Conservation (phyloP, 2,888 invertebrate species). For the Panzeria rudis region DNA sequence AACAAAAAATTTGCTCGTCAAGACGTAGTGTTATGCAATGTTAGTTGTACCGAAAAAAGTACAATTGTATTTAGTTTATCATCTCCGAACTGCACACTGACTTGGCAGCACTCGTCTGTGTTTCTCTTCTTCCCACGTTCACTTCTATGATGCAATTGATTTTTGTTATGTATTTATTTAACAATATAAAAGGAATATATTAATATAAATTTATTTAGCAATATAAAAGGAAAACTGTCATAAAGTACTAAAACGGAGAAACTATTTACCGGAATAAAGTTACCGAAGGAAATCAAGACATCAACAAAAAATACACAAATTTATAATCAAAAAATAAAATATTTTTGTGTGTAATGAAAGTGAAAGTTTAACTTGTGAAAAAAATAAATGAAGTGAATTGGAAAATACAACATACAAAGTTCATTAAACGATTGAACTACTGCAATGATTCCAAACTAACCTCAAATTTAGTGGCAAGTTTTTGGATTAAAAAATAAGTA, state of each 20-base stretch:
- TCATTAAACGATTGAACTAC: conserved; percentile 24
- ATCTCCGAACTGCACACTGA: too few relatives aligned
- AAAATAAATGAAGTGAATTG: conserved; percentile 7
- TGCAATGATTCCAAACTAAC: conserved; percentile 30
- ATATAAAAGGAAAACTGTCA: conserved; percentile 3
- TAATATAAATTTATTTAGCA: conserved; percentile 55
- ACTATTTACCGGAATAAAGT: not conserved
- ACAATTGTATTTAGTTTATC: too few relatives aligned
- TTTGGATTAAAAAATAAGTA: conserved; percentile 53
- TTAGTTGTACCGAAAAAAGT: too few relatives aligned
- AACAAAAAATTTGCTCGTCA: too few relatives aligned
- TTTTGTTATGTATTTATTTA: conserved; percentile 54
- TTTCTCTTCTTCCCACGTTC: conserved; percentile 41
- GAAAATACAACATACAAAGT: not conserved
- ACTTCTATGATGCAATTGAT: conserved; percentile 73
- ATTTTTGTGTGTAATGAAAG: conserved; percentile 13
- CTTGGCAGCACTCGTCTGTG: conserved; percentile 27
- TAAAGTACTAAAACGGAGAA: not conserved
- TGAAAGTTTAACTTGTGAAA: not conserved
- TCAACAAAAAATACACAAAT: not conserved
- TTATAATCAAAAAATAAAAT: conserved; percentile 1
- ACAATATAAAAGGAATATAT: conserved; percentile 56
- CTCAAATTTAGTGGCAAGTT: conserved; percentile 35
- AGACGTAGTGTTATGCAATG: too few relatives aligned
- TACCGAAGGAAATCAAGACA: not conserved